Percentiles rank a stretch among this genome's conserved stretches.
Evolutionary conservation across 2,797 vertebrate genomes (phyloP).

Genomic region (Ctenopoma multispine): DNA sequence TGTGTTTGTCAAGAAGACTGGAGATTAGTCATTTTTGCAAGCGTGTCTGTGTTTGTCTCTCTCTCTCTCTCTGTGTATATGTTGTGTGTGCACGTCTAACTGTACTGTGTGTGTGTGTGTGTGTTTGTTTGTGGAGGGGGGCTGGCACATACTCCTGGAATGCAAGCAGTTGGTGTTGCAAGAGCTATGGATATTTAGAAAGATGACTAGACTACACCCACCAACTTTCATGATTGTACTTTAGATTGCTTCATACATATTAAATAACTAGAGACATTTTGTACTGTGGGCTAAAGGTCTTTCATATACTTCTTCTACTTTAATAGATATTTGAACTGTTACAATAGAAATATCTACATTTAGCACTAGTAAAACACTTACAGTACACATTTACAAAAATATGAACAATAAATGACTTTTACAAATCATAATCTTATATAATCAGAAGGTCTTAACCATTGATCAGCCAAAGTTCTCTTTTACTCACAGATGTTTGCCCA

Average conservation of each 20-base stretch:
- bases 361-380: background rate
- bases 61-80: slow-evolving; percentile 11
- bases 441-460: slow-evolving; percentile 25
- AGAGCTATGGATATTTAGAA: slow-evolving; percentile 47
- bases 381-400: background rate
- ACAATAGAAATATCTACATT: background rate
- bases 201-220: slow-evolving; percentile 35
- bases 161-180: slow-evolving; percentile 58
- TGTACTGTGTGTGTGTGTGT: slow-evolving; percentile 10
- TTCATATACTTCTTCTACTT: slow-evolving; percentile 16
- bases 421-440: slow-evolving; percentile 15
- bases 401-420: background rate
- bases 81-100: slow-evolving; percentile 4
- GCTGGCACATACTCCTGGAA: slow-evolving; percentile 55
- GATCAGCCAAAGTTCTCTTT: slow-evolving; percentile 49
- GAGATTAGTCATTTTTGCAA: slow-evolving; percentile 81
- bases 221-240: slow-evolving; percentile 30
- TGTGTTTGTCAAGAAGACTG: slow-evolving; percentile 70
- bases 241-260: slow-evolving; percentile 57
- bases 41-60: slow-evolving; percentile 30
- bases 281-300: slow-evolving; percentile 29
- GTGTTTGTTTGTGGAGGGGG: slow-evolving; percentile 16
- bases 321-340: background rate
- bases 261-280: slow-evolving; percentile 16
- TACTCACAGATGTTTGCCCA: slow-evolving; percentile 19